Evolutionary conservation across 1,140 invertebrate genomes (phyloP), one percentile per base, ranked within the genome.

Genomic region (Microplitis mediator): DNA sequence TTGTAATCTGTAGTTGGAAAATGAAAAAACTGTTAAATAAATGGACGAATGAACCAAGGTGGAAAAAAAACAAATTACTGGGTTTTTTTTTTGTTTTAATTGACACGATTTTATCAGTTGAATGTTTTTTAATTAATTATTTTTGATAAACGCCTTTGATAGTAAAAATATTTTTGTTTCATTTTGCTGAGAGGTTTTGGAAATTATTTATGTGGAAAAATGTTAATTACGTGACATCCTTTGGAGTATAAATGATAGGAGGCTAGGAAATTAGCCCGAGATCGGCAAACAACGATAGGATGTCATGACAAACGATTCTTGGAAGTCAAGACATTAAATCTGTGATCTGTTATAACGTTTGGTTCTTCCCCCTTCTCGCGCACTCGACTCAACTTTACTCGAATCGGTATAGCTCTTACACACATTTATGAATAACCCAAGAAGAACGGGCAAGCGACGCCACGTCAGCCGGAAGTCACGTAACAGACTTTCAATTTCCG

Each of bases 401-500:
- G 23, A 51, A 23, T 65, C 11, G 39, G 36, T 32, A 36, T 16
- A 54, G 16, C 45, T 50, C 31, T 50, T 5, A 3, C 60, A 35
- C 69, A 71, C 69, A 62, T 71, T 71, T 58, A 56, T 13, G 36
- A 62, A 52, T 31, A 8, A 16, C 64, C 52, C 23, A 70, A 58
- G 73, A 67, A 52, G 63, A 62, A 65, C 58, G 68, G 70, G 71
- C 71, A 62, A 52, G 71, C 61, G 68, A 63, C 73, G 71, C 62
- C 63, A 31, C 60, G 69, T 71, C 63, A 71, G 67, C 67, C 79
- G 80, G 80, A 82, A 78, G 78, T 80, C 81, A 82, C 80, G 80
- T 82, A 75, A 69, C 80, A 62, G 80, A 81, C 77, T 82, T 81
- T 82, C 80, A 81, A 82, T 82, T 82, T 82, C 81, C 81, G 81